Evolutionary conservation across 1,140 invertebrate genomes (phyloP).

Genomic region (Gryon sp.): DNA sequence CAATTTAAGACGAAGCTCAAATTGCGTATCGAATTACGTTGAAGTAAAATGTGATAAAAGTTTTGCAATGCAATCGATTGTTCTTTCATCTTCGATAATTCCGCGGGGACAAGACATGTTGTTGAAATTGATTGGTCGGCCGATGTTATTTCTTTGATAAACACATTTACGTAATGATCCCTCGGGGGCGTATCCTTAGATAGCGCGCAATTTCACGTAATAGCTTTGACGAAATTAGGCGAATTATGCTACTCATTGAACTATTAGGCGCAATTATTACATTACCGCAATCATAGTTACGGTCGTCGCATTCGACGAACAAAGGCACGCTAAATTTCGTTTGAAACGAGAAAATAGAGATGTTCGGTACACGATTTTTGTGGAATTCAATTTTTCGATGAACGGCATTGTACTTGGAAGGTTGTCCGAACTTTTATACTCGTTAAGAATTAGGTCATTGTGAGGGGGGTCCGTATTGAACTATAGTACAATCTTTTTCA

Average conservation of each 20-base stretch:
- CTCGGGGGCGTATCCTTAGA: conserved; percentile 44
- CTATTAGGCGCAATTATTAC: conserved; percentile 58
- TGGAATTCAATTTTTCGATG: conserved; percentile 30
- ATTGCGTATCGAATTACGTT: no score
- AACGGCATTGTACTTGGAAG: no score
- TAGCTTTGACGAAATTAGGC: conserved; percentile 53
- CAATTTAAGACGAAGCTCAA: no score
- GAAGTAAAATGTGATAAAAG: no score
- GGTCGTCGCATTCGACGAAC: conserved; percentile 37
- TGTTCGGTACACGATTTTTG: neutral
- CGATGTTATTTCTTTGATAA: conserved; percentile 52
- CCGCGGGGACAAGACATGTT: conserved; percentile 22
- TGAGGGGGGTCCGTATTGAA: no score
- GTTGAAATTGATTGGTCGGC: conserved; percentile 29
- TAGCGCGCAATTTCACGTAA: conserved; percentile 47
- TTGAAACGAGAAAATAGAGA: conserved; percentile 2
- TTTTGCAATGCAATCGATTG: no score
- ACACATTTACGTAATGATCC: conserved; percentile 48
- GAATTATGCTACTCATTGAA: conserved; percentile 53
- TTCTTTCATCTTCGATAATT: neutral
- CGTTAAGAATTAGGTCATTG: no score
- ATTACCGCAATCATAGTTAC: conserved; percentile 49
- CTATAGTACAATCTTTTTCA: no score
- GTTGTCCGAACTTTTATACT: no score
- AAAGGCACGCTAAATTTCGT: conserved; percentile 30